Percentiles rank a stretch among this genome's conserved stretches.
These are phyloP conservation scores for Caerostris darwini DNA, from an alignment of 1,140 invertebrate genomes.

Conservation along the genomic window DNA sequence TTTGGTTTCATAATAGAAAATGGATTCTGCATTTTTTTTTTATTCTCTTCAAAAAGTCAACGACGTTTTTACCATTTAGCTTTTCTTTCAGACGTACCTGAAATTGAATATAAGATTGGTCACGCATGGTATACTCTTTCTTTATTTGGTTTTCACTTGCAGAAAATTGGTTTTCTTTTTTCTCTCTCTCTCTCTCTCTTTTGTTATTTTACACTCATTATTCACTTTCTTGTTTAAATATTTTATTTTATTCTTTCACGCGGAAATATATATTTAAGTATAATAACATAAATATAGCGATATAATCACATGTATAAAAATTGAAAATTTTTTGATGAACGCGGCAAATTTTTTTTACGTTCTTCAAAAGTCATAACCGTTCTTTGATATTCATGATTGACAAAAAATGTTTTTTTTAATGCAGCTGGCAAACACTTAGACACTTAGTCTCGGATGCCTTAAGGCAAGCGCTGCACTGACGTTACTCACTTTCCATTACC, in stretches of 20 bases:
- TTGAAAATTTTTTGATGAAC: no score
- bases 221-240: constrained; percentile 15
- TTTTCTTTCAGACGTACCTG: neutral
- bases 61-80: neutral
- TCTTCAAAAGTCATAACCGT: no score
- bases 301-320: no score
- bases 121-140: neutral
- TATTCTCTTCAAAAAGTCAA: neutral
- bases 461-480: no score
- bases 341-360: no score
- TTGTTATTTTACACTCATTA: neutral
- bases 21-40: neutral
- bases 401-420: no score
- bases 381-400: no score
- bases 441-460: no score
- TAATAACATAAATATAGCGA: no score
- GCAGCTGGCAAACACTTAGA: no score
- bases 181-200: neutral
- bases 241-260: neutral
- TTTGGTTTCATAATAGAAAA: neutral
- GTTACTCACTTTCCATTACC: no score
- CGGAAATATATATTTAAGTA: neutral
- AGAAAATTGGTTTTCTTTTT: neutral
- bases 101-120: neutral
- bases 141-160: neutral